phyloP scores from a whole-genome alignment of 2,888 invertebrate genomes.

The Drosophila pegasa region DNA sequence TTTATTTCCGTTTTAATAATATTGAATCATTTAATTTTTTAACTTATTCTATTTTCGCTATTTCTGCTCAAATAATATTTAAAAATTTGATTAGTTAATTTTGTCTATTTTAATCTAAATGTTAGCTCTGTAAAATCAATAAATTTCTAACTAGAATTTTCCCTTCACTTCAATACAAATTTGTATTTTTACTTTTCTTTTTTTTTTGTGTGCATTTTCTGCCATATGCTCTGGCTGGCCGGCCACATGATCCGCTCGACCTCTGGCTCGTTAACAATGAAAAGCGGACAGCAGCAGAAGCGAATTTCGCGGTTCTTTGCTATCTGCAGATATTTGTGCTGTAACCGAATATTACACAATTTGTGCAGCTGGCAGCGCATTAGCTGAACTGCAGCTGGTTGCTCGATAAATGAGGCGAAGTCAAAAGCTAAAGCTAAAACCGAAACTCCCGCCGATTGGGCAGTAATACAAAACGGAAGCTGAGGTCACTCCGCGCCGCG shows the following conservation, averaged over 20 bases:
- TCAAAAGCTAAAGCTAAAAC: conserved; percentile 20
- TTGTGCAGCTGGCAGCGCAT: conserved; percentile 7
- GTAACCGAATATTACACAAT: conserved; percentile 11
- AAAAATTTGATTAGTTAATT: no score
- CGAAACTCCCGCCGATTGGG: conserved; percentile 26
- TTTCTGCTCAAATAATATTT: no score
- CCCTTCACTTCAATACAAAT: background rate
- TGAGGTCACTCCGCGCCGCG: conserved; percentile 35
- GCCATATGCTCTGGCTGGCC: no score
- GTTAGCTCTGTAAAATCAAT: no score
- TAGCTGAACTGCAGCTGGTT: conserved; percentile 30
- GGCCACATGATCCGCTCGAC: conserved; percentile 1
- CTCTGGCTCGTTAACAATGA: conserved; percentile 2
- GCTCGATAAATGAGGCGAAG: background rate
- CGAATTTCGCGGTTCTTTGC: background rate
- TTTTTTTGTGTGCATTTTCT: background rate
- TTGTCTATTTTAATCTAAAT: no score
- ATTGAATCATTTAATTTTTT: no score
- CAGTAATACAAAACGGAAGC: conserved; percentile 42
- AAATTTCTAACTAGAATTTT: no score
- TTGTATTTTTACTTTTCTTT: no score
- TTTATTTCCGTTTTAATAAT: no score
- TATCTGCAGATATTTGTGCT: background rate
- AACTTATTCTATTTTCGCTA: no score
- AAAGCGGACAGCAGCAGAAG: background rate